Evolutionary conservation across 2,888 invertebrate species (phyloP), one percentile per base, ranked within the genome.

Genomic region (Trachelus iudaicus): DNA sequence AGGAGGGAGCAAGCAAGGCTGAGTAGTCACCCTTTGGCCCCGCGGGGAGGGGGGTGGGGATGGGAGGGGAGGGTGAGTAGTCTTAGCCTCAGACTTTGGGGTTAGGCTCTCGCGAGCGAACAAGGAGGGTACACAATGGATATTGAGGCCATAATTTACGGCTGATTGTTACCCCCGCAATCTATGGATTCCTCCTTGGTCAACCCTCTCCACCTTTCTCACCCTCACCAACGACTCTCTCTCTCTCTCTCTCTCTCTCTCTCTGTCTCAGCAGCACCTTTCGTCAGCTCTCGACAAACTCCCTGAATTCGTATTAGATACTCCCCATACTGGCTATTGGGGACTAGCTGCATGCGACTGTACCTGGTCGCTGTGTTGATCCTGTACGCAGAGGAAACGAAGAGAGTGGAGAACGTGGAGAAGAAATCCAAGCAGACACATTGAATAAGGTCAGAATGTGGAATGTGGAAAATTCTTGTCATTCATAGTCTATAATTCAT

Each of bases 71-170:
- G 90, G 87, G 85, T 91, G 91, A 86, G 91, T 91, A 89, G 89
- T 90, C 90, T 91, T 91, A 89, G 90, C 87, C 90, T 87, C 83
- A 89, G 90, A 90, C 89, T 90, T 90, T 85, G 87, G 87, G 90
- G 89, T 88, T 88, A 89, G 90, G 87, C 87, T 88, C 85, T 85
- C 82, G 85, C 82, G 84, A 85, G 86, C 86, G 87, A 81, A 76
- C 69, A 83, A 88, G 84, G 85, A 88, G 88, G 88, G 88, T 90
- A 91, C 90, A 91, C 91, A 91, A 91, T 91, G 91, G 91, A 91
- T 91, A 91, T 91, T 91, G 91, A 91, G 89, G 90, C 91, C 90
- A 91, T 91, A 91, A 91, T 91, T 91, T 91, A 91, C 90, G 90
- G 91, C 89, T 91, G 91, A 91, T 91, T 91, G 91, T 91, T 91